These are phyloP conservation scores for Metalampra italica DNA, from an alignment of 2,888 invertebrate genomes.

Conservation along the genomic window DNA sequence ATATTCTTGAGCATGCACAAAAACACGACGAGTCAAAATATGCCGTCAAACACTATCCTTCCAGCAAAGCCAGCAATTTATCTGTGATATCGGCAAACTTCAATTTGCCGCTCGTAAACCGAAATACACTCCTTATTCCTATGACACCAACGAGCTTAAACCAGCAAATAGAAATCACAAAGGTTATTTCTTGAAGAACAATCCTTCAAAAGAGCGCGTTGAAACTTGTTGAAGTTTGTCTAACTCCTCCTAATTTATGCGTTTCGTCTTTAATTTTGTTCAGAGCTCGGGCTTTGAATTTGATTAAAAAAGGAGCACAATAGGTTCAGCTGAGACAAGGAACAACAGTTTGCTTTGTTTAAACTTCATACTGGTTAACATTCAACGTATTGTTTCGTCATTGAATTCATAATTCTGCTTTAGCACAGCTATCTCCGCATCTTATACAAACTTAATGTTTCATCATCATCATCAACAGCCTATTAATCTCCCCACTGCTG, in stretches of 20 bases:
- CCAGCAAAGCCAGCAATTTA: not conserved
- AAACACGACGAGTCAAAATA: too few relatives aligned
- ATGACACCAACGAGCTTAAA: not conserved
- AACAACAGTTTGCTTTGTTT: constrained; percentile 39
- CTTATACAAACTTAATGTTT: not conserved
- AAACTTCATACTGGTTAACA: constrained; percentile 12
- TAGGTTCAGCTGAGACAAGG: constrained; percentile 33
- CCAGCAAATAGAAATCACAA: constrained; percentile 15
- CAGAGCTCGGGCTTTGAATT: constrained; percentile 44
- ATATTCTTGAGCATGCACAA: too few relatives aligned
- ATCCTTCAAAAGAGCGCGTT: constrained; percentile 43
- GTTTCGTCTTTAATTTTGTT: constrained; percentile 62
- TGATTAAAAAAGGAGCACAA: constrained; percentile 61
- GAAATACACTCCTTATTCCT: constrained; percentile 19
- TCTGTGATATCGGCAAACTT: not conserved
- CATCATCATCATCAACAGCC: too few relatives aligned
- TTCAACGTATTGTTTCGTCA: constrained; percentile 1
- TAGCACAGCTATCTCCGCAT: not conserved
- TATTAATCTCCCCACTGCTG: too few relatives aligned
- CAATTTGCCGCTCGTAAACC: constrained; percentile 8
- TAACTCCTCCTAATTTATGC: constrained; percentile 67
- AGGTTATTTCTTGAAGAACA: constrained; percentile 7
- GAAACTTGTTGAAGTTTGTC: constrained; percentile 57
- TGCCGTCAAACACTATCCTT: not conserved
- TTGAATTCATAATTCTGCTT: not conserved